Evolutionary conservation across 2,888 invertebrate species (phyloP).

Genomic region (Cacoxenus indagator): DNA sequence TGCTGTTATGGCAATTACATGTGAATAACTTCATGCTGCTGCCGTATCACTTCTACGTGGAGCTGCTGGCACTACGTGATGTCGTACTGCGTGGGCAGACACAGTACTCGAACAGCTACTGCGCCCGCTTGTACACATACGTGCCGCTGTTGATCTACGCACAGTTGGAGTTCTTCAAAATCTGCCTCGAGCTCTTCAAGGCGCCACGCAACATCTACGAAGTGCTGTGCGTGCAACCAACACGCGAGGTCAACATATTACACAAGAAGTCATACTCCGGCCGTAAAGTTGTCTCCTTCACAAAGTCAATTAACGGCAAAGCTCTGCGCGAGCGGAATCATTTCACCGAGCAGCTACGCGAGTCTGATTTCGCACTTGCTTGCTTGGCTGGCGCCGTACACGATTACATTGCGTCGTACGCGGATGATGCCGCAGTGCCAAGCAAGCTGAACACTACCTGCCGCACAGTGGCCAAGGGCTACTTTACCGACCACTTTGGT

Average conservation of each 20-base stretch:
- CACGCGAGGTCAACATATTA: slow-evolving; percentile 64
- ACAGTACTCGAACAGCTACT: slow-evolving; percentile 52
- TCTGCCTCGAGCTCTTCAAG: slow-evolving; percentile 64
- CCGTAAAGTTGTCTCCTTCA: slow-evolving; percentile 68
- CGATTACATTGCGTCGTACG: slow-evolving; percentile 61
- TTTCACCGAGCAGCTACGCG: slow-evolving; percentile 54
- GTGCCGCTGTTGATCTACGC: slow-evolving; percentile 65
- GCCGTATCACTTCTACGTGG: slow-evolving; percentile 62
- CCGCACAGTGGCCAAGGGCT: slow-evolving; percentile 66
- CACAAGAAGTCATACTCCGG: slow-evolving; percentile 69
- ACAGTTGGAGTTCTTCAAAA: slow-evolving; percentile 62
- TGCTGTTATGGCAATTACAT: slow-evolving; percentile 64
- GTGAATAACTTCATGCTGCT: slow-evolving; percentile 55
- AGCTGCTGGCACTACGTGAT: slow-evolving; percentile 60
- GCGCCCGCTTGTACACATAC: slow-evolving; percentile 61
- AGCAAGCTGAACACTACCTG: slow-evolving; percentile 65
- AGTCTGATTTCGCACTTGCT: slow-evolving; percentile 65
- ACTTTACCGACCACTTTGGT: slow-evolving; percentile 64
- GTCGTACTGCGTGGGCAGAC: slow-evolving; percentile 64
- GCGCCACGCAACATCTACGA: slow-evolving; percentile 68
- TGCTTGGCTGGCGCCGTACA: slow-evolving; percentile 66
- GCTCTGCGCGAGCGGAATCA: slow-evolving; percentile 55
- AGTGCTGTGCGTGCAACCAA: slow-evolving; percentile 62
- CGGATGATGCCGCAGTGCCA: slow-evolving; percentile 51
- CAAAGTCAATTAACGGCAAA: slow-evolving; percentile 67